These are phyloP conservation scores for Gari tellinella DNA, from an alignment of 2,888 invertebrate genomes.

Conservation along the genomic window DNA sequence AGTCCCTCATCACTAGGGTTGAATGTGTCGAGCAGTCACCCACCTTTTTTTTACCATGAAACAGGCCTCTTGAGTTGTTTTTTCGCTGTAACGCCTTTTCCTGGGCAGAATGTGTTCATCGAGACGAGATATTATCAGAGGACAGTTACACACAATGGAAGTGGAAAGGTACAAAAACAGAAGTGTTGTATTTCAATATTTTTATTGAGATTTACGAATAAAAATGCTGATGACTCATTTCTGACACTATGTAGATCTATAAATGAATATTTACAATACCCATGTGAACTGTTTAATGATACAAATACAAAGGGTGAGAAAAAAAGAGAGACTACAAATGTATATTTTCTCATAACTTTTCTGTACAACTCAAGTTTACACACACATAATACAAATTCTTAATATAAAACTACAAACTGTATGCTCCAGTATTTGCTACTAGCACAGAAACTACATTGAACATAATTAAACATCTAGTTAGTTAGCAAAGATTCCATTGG, in stretches of 20 bases:
- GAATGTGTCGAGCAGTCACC: no score
- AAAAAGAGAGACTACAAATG: slow-evolving; percentile 38
- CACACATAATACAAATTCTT: no score
- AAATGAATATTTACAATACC: slow-evolving; percentile 55
- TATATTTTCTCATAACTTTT: slow-evolving; percentile 25
- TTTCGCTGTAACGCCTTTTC: no score
- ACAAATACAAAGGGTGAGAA: slow-evolving; percentile 52
- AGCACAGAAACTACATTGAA: no score
- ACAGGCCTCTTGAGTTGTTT: no score
- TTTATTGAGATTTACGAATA: slow-evolving; percentile 63
- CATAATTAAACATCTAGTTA: no score
- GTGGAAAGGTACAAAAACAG: slow-evolving; percentile 32
- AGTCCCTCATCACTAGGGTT: no score
- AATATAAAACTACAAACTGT: slow-evolving; percentile 21
- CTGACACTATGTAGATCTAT: slow-evolving; percentile 48
- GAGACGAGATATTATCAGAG: no score
- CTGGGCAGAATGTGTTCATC: slow-evolving; percentile 25
- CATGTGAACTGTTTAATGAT: slow-evolving; percentile 32
- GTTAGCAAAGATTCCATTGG: no score
- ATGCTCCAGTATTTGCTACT: not conserved
- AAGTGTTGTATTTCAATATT: slow-evolving; percentile 34
- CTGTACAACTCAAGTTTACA: slow-evolving; percentile 48
- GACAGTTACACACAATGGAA: slow-evolving; percentile 9
- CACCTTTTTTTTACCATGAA: no score
- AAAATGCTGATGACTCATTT: slow-evolving; percentile 59